Base-by-base conservation (phyloP, 2,797 vertebrate species). In the Acanthurus tractus region DNA sequence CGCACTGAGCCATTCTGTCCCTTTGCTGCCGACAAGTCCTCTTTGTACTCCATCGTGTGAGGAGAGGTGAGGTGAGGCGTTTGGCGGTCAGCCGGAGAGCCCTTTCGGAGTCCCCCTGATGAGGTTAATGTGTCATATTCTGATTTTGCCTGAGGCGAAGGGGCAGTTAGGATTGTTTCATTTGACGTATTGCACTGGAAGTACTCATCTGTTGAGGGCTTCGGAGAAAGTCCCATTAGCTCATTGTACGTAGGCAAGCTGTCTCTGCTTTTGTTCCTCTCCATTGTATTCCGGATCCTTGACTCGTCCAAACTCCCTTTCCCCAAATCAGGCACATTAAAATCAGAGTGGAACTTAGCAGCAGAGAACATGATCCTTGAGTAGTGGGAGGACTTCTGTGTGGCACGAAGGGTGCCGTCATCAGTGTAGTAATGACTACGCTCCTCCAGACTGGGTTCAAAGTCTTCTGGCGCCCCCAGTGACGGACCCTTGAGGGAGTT, bases 121-220 rank as follows among this genome's bases (percentile, higher is more conserved):
- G 97, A 96, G 90, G 96, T 97, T 93, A 98, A 95, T 0, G 96
- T 96, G 92, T 99, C 98, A 67, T 96, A 96, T 86, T 99, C 97
- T 89, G 98, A 96, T 95, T 99, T 98, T 78, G 97, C 96, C 94
- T 98, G 94, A 85, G 97, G 97, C 44, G 97, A 97, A 4, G 98
- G 97, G 81, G 96, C 98, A 18, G 97, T 98, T 89, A 99, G 96
- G 93, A 98, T 96, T 65, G 98, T 99, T 96, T 99, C 99, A 61
- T 98, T 98, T 86, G 98, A 99, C 70, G 98, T 98, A 96, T 98
- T 99, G 94, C 98, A 99, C 95, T 99, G 98, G 94, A 99, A 99
- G 93, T 99, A 99, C 94, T 99, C 97, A 79, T 99, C 98, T 6
- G 96, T 89, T 50, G 96, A 94, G 87, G 97, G 95, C 93, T 98